These are phyloP conservation scores for Drosophila cognata DNA, from an alignment of 2,888 invertebrate species.

Conservation along the genomic window DNA sequence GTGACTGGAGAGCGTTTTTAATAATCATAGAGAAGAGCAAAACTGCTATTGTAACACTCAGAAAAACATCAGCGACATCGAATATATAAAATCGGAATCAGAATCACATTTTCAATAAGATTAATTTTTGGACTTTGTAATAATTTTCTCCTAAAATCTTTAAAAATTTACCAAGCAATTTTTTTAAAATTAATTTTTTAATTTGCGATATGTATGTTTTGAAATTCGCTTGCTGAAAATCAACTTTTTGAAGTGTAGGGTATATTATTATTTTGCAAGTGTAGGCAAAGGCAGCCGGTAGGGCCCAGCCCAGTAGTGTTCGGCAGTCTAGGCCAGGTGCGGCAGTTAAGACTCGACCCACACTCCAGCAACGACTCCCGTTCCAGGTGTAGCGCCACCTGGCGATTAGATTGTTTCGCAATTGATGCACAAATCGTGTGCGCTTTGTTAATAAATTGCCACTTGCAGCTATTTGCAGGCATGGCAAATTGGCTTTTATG, in stretches of 20 bases:
- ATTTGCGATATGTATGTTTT: neutral
- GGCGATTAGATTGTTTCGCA: constrained; percentile 61
- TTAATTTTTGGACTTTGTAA: neutral
- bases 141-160: neutral
- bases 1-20: constrained; percentile 58
- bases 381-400: constrained; percentile 11
- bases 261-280: neutral
- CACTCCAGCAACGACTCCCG: neutral
- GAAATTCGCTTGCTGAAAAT: neutral
- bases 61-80: neutral
- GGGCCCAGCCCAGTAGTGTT: constrained; percentile 18
- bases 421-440: constrained; percentile 74
- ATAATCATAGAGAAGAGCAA: constrained; percentile 50
- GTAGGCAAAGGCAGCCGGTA: neutral
- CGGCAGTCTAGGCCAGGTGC: constrained; percentile 10
- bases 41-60: constrained; percentile 12
- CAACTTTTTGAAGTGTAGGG: neutral
- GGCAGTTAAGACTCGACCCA: neutral
- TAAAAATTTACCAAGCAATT: neutral
- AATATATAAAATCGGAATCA: neutral
- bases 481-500: constrained; percentile 72
- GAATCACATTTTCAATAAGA: neutral
- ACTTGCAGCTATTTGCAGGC: constrained; percentile 69
- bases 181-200: neutral
- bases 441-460: constrained; percentile 73